Evolutionary conservation across 2,113 vertebrate species (phyloP).

Genomic region (Larimichthys crocea): DNA sequence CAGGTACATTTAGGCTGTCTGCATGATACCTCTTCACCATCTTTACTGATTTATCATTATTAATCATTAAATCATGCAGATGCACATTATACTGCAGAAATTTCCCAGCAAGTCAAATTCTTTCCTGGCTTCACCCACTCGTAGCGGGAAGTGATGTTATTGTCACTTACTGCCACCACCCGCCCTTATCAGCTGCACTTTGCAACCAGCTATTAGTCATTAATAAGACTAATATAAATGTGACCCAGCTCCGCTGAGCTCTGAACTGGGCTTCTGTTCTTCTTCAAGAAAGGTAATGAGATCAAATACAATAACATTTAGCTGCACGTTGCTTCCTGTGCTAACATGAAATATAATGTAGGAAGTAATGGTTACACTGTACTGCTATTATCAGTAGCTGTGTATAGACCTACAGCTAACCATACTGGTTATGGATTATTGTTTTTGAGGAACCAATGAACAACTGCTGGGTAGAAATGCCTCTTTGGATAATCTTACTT

Average conservation of each 20-base stretch:
- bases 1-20: background rate
- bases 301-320: constrained; percentile 3
- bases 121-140: background rate
- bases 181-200: constrained; percentile 82
- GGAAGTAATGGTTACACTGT: background rate
- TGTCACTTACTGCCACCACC: constrained; percentile 41
- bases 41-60: background rate
- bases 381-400: background rate
- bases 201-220: constrained; percentile 77
- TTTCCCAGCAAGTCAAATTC: constrained; percentile 16
- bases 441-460: background rate
- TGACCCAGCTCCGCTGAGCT: background rate
- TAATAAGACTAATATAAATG: constrained; percentile 77
- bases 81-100: background rate
- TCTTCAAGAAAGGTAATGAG: constrained; percentile 71
- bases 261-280: constrained; percentile 33
- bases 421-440: background rate
- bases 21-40: background rate
- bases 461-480: too few relatives aligned
- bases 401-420: background rate
- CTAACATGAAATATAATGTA: background rate
- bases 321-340: background rate
- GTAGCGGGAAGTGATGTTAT: constrained; percentile 20
- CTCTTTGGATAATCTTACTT: too few relatives aligned
- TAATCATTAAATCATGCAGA: background rate